Conservation (phyloP, 2,888 invertebrate species). For the Herminia tarsipennalis region DNA sequence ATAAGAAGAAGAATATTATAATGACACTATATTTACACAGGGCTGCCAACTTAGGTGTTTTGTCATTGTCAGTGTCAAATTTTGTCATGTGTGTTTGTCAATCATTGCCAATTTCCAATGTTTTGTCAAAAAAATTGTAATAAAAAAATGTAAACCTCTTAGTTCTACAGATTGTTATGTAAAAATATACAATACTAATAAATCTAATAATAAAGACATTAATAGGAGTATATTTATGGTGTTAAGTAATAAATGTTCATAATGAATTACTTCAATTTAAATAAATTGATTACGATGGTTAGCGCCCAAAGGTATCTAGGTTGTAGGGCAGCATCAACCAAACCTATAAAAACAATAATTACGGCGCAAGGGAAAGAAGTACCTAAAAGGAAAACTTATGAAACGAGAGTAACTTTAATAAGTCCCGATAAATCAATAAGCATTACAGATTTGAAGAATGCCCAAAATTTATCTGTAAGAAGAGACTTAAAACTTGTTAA, state of each 20-base stretch:
- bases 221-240: too few relatives aligned
- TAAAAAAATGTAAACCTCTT: background rate
- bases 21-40: too few relatives aligned
- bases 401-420: constrained; percentile 88
- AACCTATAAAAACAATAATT: constrained; percentile 52
- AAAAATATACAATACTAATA: background rate
- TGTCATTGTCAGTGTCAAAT: background rate
- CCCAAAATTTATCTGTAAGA: constrained; percentile 88
- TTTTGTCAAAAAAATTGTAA: background rate
- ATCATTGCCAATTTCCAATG: too few relatives aligned
- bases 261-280: constrained; percentile 51
- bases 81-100: too few relatives aligned
- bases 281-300: constrained; percentile 57
- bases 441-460: constrained; percentile 88
- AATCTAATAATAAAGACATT: too few relatives aligned
- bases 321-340: constrained; percentile 57
- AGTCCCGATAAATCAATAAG: constrained; percentile 84
- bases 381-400: constrained; percentile 67
- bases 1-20: too few relatives aligned
- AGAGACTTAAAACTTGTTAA: constrained; percentile 89
- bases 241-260: background rate
- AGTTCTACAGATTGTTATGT: constrained; percentile 2
- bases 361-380: constrained; percentile 77
- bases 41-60: too few relatives aligned
- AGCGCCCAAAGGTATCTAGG: constrained; percentile 53